Conservation (phyloP, 2,888 invertebrate genomes). For the Drosophila glabriapex region DNA sequence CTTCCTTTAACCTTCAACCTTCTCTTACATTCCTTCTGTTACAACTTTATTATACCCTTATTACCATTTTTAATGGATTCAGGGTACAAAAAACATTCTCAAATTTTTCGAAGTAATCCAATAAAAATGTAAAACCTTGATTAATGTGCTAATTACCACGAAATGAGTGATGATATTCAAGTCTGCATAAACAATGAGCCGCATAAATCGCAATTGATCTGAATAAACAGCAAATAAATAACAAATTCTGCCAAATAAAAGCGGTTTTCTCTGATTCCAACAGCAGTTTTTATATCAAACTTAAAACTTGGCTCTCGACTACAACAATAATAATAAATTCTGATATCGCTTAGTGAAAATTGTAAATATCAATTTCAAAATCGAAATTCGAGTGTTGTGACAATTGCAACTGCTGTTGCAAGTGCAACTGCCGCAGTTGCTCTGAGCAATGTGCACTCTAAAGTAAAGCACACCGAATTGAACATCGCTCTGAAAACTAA, state of each 20-base stretch:
- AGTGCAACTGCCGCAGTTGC: neutral
- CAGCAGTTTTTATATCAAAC: neutral
- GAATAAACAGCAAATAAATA: neutral
- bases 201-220: neutral
- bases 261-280: neutral
- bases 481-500: too few species aligned
- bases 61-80: neutral
- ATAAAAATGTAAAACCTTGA: neutral
- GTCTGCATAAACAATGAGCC: neutral
- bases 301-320: neutral
- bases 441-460: neutral
- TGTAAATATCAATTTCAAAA: neutral
- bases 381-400: neutral
- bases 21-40: neutral
- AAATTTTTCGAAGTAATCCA: slow-evolving; percentile 2
- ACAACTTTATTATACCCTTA: neutral
- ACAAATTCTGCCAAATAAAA: neutral
- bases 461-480: neutral
- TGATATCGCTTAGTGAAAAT: neutral
- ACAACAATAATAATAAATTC: neutral
- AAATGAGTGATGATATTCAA: slow-evolving; percentile 14
- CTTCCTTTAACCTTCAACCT: neutral
- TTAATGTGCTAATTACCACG: slow-evolving; percentile 6
- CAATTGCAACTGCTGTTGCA: neutral
- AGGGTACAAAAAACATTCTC: neutral